Percentiles rank a stretch among this genome's conserved stretches.
Conservation (phyloP, 2,113 vertebrate species). For the Indri indri region DNA sequence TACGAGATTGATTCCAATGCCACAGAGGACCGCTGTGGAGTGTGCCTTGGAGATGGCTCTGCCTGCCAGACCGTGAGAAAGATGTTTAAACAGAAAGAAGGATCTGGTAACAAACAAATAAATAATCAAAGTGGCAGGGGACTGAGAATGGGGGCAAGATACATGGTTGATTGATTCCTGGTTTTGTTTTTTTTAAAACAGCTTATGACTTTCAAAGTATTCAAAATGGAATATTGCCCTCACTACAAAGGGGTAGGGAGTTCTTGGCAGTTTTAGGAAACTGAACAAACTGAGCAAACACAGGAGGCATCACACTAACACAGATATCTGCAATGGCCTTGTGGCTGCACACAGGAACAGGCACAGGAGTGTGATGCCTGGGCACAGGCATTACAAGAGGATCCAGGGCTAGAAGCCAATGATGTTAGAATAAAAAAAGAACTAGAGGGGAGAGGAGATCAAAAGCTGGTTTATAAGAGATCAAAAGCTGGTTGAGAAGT, state of each 20-base stretch:
- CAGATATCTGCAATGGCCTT: neutral
- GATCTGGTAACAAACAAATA: constrained; percentile 87
- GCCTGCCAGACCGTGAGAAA: constrained; percentile 92
- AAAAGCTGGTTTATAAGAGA: neutral
- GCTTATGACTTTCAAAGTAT: neutral
- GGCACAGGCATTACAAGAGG: neutral
- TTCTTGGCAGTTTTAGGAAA: neutral
- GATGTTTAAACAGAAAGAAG: constrained; percentile 91
- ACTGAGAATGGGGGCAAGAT: neutral
- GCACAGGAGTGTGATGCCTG: neutral
- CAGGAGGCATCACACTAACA: neutral
- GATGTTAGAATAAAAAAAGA: neutral
- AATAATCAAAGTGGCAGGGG: neutral
- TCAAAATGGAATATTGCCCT: neutral
- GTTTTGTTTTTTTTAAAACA: neutral
- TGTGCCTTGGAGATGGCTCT: constrained; percentile 94
- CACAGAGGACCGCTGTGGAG: constrained; percentile 94
- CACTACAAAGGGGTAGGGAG: neutral
- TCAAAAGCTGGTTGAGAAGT: neutral
- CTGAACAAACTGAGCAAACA: neutral
- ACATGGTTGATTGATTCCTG: neutral
- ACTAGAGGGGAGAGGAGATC: neutral
- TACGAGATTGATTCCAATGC: constrained; percentile 96
- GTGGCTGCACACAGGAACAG: neutral
- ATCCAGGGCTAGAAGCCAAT: neutral